phyloP scores from a whole-genome alignment of 1,140 invertebrate genomes.

The Diabrotica undecimpunctata region DNA sequence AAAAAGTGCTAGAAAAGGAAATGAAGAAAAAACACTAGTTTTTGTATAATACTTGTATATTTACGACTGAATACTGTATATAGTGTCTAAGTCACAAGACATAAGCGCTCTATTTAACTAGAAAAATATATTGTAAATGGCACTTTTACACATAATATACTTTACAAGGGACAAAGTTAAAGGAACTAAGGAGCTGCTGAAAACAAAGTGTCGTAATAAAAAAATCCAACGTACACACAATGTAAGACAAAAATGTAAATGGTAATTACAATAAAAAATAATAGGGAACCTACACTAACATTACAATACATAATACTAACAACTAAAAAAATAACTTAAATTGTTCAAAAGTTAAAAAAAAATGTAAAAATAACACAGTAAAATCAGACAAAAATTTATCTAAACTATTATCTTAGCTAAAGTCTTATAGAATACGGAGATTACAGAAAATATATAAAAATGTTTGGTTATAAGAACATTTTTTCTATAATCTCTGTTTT shows the following conservation, averaged over 20 bases:
- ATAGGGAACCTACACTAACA: constrained; percentile 23
- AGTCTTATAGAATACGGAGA: constrained; percentile 23
- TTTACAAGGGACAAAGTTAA: constrained; percentile 34
- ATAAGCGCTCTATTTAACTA: constrained; percentile 47
- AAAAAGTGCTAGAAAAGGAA: too few relatives aligned
- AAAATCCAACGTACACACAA: constrained; percentile 10
- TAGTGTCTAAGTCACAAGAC: constrained; percentile 48
- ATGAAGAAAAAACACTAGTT: not conserved
- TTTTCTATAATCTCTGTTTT: constrained; percentile 19
- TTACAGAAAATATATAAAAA: constrained; percentile 18
- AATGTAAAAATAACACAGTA: constrained; percentile 22
- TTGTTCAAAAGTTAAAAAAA: constrained; percentile 7
- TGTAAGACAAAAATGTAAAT: constrained; percentile 6
- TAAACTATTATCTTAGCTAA: constrained; percentile 19
- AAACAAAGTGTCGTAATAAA: constrained; percentile 13
- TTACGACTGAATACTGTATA: constrained; percentile 49
- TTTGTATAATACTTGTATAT: constrained; percentile 47
- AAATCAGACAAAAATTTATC: constrained; percentile 23
- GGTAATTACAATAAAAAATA: not conserved
- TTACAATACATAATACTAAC: constrained; percentile 28
- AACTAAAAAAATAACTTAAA: constrained; percentile 25
- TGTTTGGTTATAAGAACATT: constrained; percentile 14
- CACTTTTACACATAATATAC: constrained; percentile 46
- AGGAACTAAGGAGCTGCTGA: constrained; percentile 17
- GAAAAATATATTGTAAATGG: constrained; percentile 49